Evolutionary conservation across 2,797 vertebrate genomes (phyloP), one percentile per base, ranked within the genome.

Genomic region (Halcyon smyrnensis): DNA sequence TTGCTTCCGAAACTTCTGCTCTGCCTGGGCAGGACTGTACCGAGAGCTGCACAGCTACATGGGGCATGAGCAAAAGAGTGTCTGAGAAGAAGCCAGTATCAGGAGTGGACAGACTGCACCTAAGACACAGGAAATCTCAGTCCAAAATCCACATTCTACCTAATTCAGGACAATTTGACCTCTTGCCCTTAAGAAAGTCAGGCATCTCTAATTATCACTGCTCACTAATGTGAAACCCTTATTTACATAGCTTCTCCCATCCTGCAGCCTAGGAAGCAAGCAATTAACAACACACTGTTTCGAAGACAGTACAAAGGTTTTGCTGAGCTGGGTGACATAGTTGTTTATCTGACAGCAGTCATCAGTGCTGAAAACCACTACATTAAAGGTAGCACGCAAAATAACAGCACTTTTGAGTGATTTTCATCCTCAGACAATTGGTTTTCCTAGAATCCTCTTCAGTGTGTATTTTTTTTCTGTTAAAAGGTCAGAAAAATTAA

Each of bases 81-180:
- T 28, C 0, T 0, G 9, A 62, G 65, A 59, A 48, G 2, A 21
- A 62, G 11, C 3, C 46, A 12, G 4, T 4, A 11, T 5, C 50
- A 34, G 39, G 64, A 74, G 65, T 0, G 14, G 39, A 39, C 0
- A 1, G 12, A 21, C n/a, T 64, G 53, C 43, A 51, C 24, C 50
- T 23, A 53, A 50, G 16, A 25, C 18, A 50, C 30, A 30, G 59
- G 27, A 75, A 53, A 56, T n/a, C 25, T 24, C 20, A 46, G 16
- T 27, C 34, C 41, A 9, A 90, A 84, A 9, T 32, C 56, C 57
- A 23, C 41, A 16, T 57, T 68, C 41, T 50, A 67, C 11, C 39
- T 45, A 57, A 36, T 3, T n/a, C 6, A 46, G 65, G 39, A 63
- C 75, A 84, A 76, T 36, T 7, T 25, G 18, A 54, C 34, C 37